These are phyloP conservation scores for Mamestra configurata DNA, from an alignment of 1,140 invertebrate genomes.

Conservation along the genomic window DNA sequence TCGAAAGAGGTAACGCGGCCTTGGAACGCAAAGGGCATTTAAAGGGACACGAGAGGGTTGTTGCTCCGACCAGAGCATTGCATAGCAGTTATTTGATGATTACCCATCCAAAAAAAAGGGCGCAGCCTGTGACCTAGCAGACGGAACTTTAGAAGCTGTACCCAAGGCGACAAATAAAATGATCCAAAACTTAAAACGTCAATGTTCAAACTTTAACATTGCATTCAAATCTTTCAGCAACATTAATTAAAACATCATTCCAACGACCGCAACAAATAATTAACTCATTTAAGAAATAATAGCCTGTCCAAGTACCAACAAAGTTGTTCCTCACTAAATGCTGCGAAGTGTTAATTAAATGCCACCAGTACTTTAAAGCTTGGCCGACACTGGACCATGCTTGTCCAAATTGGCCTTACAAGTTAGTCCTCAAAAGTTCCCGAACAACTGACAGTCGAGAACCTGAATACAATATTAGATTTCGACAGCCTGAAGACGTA, in stretches of 20 bases:
- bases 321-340: conserved; percentile 1
- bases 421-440: conserved; percentile 18
- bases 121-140: too few species aligned
- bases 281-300: conserved; percentile 31
- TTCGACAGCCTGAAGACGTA: too few species aligned
- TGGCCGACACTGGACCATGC: conserved; percentile 9
- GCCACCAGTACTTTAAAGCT: conserved; percentile 33
- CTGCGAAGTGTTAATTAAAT: conserved; percentile 44
- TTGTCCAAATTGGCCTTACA: conserved; percentile 32
- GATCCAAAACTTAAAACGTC: too few species aligned
- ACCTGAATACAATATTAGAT: neutral
- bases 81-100: too few species aligned
- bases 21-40: too few species aligned
- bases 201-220: too few species aligned
- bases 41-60: too few species aligned
- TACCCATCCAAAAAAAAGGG: too few species aligned
- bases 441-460: conserved; percentile 5
- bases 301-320: neutral
- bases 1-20: too few species aligned
- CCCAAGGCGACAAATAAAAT: too few species aligned
- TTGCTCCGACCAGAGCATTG: too few species aligned
- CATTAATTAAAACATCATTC: conserved; percentile 1
- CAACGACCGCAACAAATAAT: neutral
- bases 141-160: too few species aligned
- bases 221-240: neutral